These are phyloP conservation scores for Lepilemur septentrionalis DNA, from an alignment of 2,797 vertebrate genomes.

Conservation along the genomic window DNA sequence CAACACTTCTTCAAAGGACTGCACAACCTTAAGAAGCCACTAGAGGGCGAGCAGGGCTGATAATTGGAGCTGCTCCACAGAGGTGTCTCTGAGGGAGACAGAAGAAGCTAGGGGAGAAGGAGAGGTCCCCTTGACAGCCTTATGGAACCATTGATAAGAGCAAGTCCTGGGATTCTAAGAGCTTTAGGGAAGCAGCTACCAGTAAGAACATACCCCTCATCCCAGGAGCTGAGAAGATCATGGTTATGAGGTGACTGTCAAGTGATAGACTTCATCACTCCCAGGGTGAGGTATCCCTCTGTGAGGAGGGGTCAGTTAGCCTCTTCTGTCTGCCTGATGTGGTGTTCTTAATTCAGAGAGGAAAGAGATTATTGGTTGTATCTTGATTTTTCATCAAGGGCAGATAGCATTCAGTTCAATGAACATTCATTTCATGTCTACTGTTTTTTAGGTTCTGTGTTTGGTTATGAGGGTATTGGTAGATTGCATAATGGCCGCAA, in stretches of 20 bases:
- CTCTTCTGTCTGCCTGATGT: neutral
- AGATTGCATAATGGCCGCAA: neutral
- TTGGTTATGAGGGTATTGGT: neutral
- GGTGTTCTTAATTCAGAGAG: neutral
- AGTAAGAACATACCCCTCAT: neutral
- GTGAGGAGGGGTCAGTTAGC: neutral
- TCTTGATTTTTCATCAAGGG: neutral
- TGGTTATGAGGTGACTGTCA: neutral
- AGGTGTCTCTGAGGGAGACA: neutral
- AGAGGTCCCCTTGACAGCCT: neutral
- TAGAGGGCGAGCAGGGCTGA: neutral
- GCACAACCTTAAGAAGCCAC: neutral
- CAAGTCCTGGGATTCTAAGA: conserved; percentile 1
- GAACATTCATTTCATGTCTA: neutral
- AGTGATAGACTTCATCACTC: neutral
- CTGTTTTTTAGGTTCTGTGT: neutral
- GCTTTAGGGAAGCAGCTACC: conserved; percentile 12
- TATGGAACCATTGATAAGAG: neutral
- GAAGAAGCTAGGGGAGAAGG: neutral
- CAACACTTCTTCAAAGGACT: neutral
- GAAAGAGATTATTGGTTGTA: neutral
- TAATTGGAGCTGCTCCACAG: neutral
- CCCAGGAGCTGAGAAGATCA: neutral
- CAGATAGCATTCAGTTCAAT: neutral
- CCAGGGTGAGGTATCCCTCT: neutral